Conservation (phyloP, 2,113 vertebrate species). For the Mobula birostris region DNA sequence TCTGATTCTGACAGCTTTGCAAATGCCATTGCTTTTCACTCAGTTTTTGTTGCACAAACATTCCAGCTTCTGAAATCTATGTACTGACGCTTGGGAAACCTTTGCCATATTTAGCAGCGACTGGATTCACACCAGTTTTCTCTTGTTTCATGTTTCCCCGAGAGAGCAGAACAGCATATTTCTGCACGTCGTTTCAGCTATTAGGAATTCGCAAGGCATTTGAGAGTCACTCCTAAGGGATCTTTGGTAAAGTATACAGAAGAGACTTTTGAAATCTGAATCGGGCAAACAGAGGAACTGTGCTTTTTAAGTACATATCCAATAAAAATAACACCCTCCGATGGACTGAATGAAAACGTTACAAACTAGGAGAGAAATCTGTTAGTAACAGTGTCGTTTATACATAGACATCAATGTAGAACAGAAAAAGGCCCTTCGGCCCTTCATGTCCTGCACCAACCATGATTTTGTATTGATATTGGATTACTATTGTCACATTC, state of each 20-base stretch:
- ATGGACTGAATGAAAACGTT: slow-evolving; percentile 11
- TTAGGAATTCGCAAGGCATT: slow-evolving; percentile 4
- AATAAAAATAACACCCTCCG: not conserved
- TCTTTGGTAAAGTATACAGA: not conserved
- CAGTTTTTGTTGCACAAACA: not conserved
- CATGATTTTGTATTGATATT: too few relatives aligned
- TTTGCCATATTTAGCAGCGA: not conserved
- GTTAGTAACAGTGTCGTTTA: not conserved
- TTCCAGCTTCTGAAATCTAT: not conserved
- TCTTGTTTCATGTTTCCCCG: not conserved
- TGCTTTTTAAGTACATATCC: slow-evolving; percentile 15
- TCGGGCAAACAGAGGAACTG: not conserved
- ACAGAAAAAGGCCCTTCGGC: too few relatives aligned
- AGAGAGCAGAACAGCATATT: slow-evolving; percentile 26
- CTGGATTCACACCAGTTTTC: not conserved
- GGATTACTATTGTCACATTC: too few relatives aligned
- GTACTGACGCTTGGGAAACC: too few relatives aligned
- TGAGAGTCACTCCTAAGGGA: not conserved
- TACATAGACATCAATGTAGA: too few relatives aligned
- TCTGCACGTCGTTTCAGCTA: not conserved
- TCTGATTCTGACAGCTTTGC: not conserved
- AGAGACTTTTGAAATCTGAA: slow-evolving; percentile 25
- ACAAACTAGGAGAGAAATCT: not conserved
- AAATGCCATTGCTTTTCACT: not conserved
- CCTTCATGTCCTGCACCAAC: too few relatives aligned